Base-by-base conservation (phyloP, 2,797 vertebrate species). In the Sorex maritimensis region DNA sequence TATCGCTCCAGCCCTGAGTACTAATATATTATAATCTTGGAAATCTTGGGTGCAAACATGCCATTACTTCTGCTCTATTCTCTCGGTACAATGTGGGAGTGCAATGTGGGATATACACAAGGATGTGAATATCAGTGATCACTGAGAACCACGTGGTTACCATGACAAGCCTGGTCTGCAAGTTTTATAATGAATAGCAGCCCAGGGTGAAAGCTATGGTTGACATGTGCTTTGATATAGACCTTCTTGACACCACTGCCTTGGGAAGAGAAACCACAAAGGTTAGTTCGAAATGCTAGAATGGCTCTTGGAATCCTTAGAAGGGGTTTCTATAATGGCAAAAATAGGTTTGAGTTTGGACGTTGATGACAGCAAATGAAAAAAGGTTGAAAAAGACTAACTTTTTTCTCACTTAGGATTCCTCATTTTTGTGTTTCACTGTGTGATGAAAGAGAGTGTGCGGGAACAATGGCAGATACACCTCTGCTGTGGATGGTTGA, bases 381-480 rank as follows among this genome's bases (percentile, higher is more conserved):
- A 90, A n/a, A n/a, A 61, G 67, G 19, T 23, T 46, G 24, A 88
- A 92, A 96, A 81, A 58, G 5, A 93, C 67, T 52, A 4, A 83
- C 86, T 73, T 90, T 92, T 10, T 97, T 95, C 75, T 90, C 79
- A 68, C 75, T 28, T 92, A 99, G 99, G 99, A 4, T 98, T 99
- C 97, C 98, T 99, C 94, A 98, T 99, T 81, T 99, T 99, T 94
- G 72, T 99, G 81, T 99, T 99, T 96, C 98, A 99, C 97, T 99
- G 99, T 90, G 87, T 99, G 85, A 98, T 99, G 98, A 99, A 99
- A 94, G 99, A 99, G 71, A 99, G 98, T 2, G 99, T 99, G 74
- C 96, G 97, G 88, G 98, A 99, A 90, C 99, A 99, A 81, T 99
- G 99, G 98, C 97, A 91, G 82, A 95, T 96, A 21, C 97, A 99